Base-by-base conservation (phyloP, 2,797 vertebrate species). In the Neosilurus mollespiculum region DNA sequence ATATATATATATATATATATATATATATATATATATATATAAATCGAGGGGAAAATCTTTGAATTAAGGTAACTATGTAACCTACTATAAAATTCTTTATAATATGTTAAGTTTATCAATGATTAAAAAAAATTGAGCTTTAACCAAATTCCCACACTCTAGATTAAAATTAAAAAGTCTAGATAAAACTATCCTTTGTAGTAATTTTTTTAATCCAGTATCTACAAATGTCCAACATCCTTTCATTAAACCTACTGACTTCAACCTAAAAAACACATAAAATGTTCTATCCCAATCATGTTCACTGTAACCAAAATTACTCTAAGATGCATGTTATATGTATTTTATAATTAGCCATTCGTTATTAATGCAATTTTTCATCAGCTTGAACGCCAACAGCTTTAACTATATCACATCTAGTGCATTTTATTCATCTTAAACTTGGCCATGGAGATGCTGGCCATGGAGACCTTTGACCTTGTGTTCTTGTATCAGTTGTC, bases 401-500 rank as follows among this genome's bases (percentile, higher is more conserved):
- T 76, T 59, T 34, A 37, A 76, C 22, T 76, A 37, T 34, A 22
- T 18, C 10, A 59, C 26, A 34, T 56, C 1, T 30, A 30, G 24
- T 34, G 16, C 72, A 72, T 16, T 34, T 12, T 71, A n/a, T 49
- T 71, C n/a, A n/a, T 37, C n/a, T 24, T 70, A n/a, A 43, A 43
- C 37, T 43, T 43, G 37, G 2, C 37, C 37, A 43, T 43, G 37
- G 37, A 78, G 64, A 51, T 65, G 1, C 59, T 65, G 24, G 24
- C 61, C n/a, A 20, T 78, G n/a, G 9, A 64, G 43, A 51, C n/a
- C 37, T 64, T 64, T 78, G 76, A 78, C 61, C 37, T 16, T 24
- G 10, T 49, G 34, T 43, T 43, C 37, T 2, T 43, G 37, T 43
- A 43, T 43, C 2, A 43, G 37, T 43, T 43, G 37, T 43, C 37